phyloP scores from a whole-genome alignment of 2,888 invertebrate genomes.

The Epistrophe grossulariae region DNA sequence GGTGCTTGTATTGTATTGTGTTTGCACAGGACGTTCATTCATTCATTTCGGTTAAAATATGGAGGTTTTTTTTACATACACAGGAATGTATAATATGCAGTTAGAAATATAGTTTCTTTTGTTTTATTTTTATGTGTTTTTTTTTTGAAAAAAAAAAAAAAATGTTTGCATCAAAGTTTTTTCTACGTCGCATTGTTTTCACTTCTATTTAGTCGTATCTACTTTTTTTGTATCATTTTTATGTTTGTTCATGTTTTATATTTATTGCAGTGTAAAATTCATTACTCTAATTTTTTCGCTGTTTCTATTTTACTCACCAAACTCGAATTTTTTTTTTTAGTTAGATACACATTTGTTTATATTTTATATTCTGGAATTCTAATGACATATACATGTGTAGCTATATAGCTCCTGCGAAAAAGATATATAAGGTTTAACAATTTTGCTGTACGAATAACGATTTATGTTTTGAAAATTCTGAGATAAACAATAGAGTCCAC shows the following conservation, averaged over 20 bases:
- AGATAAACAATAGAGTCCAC: not conserved
- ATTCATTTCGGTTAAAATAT: constrained; percentile 25
- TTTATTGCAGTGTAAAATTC: constrained; percentile 29
- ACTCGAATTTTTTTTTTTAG: not conserved
- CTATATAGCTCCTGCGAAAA: not conserved
- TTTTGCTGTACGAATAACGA: not conserved
- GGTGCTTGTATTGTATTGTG: not conserved
- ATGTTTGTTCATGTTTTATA: not conserved
- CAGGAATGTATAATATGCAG: too few species aligned
- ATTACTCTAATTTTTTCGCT: constrained; percentile 17
- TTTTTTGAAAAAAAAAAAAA: constrained; percentile 4
- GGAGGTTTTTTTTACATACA: not conserved
- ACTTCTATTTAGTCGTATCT: constrained; percentile 5
- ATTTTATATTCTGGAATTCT: not conserved
- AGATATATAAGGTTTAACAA: not conserved
- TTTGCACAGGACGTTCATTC: constrained; percentile 32
- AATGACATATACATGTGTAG: too few species aligned
- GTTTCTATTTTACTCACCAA: not conserved
- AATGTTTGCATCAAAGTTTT: constrained; percentile 43
- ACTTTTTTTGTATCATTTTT: not conserved
- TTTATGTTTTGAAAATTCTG: not conserved
- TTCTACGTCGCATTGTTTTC: not conserved
- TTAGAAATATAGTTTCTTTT: constrained; percentile 5
- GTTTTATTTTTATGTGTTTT: not conserved
- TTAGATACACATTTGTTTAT: not conserved